Conservation (phyloP, 2,113 vertebrate genomes). For the Odontesthes bonariensis region DNA sequence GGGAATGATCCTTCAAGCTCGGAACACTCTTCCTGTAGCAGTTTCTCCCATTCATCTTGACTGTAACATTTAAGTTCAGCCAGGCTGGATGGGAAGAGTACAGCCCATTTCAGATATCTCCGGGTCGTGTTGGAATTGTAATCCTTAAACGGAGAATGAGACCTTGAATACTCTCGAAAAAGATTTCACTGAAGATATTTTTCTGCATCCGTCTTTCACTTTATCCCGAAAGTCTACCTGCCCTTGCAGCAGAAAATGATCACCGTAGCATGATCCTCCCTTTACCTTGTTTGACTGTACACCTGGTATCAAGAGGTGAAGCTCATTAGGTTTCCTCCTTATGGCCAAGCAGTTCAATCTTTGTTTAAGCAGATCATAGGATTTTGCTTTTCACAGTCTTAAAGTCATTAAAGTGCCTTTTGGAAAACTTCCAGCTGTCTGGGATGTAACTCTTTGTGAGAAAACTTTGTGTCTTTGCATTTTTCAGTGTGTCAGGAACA, state of each 20-base stretch:
- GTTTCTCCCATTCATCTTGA: background rate
- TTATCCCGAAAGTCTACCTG: background rate
- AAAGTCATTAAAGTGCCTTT: background rate
- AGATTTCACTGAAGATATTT: too few relatives aligned
- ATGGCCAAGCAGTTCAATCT: background rate
- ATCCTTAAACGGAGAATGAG: background rate
- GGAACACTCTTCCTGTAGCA: background rate
- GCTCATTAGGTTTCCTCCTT: background rate
- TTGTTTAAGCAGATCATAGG: background rate
- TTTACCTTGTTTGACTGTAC: background rate
- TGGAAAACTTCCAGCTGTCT: background rate
- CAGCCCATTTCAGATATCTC: background rate
- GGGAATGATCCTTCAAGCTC: background rate
- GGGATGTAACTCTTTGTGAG: background rate
- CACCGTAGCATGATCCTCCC: background rate
- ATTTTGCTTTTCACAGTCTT: background rate
- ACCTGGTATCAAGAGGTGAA: background rate
- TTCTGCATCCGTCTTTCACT: background rate
- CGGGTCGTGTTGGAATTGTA: background rate
- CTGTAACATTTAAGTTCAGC: background rate
- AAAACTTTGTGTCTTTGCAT: background rate
- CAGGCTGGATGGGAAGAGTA: background rate
- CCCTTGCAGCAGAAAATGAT: background rate
- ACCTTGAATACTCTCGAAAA: too few relatives aligned
- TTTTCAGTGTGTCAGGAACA: constrained; percentile 79